Conservation (phyloP, 2,113 vertebrate species). For the Sphyrna mokarran region DNA sequence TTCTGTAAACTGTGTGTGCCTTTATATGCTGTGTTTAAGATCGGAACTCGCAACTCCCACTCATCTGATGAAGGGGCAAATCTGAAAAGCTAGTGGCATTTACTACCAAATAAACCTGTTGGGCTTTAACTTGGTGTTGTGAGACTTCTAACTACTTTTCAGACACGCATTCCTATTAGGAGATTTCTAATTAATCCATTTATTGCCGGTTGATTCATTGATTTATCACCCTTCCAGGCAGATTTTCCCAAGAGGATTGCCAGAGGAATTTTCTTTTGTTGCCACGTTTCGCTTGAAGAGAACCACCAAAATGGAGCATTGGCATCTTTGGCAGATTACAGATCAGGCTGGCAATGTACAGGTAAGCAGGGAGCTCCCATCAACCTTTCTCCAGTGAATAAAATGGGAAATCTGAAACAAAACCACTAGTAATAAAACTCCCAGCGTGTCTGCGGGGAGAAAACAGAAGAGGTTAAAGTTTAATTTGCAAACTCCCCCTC, state of each 20-base stretch:
- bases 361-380: slow-evolving; percentile 53
- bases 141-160: too few species aligned
- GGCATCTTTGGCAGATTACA: slow-evolving; percentile 89
- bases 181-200: neutral
- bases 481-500: neutral
- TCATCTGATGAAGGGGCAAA: too few species aligned
- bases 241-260: slow-evolving; percentile 77
- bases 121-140: too few species aligned
- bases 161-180: neutral
- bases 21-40: too few species aligned
- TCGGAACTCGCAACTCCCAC: too few species aligned
- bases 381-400: neutral
- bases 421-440: neutral
- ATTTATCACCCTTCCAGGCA: slow-evolving; percentile 51
- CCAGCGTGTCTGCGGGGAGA: neutral
- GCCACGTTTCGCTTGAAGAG: slow-evolving; percentile 75
- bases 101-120: too few species aligned
- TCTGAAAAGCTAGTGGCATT: too few species aligned
- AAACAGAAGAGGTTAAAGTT: neutral
- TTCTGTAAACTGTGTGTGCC: too few species aligned
- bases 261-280: slow-evolving; percentile 75
- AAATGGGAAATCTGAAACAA: neutral
- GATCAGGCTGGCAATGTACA: slow-evolving; percentile 71
- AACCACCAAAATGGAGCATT: slow-evolving; percentile 83
- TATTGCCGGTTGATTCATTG: neutral